Percentiles rank a stretch among this genome's conserved stretches.
These are phyloP conservation scores for Cheilosia vulpina DNA, from an alignment of 2,888 invertebrate species.

Conservation along the genomic window DNA sequence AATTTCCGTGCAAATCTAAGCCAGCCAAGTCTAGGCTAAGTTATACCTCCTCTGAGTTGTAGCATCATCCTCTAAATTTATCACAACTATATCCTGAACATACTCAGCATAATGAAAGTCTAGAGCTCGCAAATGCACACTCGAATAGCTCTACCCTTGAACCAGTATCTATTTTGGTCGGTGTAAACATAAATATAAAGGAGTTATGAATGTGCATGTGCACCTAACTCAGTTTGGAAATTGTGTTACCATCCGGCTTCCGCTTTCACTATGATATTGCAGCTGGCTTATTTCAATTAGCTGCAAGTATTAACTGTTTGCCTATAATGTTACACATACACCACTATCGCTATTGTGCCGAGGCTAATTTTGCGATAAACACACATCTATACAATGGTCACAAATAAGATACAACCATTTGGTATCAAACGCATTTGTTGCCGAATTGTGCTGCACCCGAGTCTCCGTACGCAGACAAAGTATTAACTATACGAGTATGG, in stretches of 20 bases:
- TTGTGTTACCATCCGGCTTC: conserved; percentile 40
- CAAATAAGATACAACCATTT: conserved; percentile 60
- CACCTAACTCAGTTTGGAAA: conserved; percentile 46
- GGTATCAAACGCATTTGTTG: conserved; percentile 45
- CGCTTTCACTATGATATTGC: conserved; percentile 35
- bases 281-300: conserved; percentile 69
- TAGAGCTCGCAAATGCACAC: conserved; percentile 14
- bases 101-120: conserved; percentile 17
- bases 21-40: neutral
- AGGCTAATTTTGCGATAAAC: neutral
- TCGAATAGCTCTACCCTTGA: neutral
- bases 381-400: conserved; percentile 28
- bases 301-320: conserved; percentile 53
- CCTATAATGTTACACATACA: neutral
- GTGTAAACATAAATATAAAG: conserved; percentile 47
- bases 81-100: conserved; percentile 16
- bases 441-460: conserved; percentile 25
- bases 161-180: conserved; percentile 1
- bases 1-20: neutral
- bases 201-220: conserved; percentile 36
- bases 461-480: conserved; percentile 26
- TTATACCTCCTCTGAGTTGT: conserved; percentile 15
- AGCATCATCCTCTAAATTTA: conserved; percentile 26
- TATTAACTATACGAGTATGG: neutral
- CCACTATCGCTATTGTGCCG: too few species aligned